Percentiles rank a stretch among this genome's conserved stretches.
Conservation (phyloP, 2,113 vertebrate genomes). For the Rhinoderma darwinii region DNA sequence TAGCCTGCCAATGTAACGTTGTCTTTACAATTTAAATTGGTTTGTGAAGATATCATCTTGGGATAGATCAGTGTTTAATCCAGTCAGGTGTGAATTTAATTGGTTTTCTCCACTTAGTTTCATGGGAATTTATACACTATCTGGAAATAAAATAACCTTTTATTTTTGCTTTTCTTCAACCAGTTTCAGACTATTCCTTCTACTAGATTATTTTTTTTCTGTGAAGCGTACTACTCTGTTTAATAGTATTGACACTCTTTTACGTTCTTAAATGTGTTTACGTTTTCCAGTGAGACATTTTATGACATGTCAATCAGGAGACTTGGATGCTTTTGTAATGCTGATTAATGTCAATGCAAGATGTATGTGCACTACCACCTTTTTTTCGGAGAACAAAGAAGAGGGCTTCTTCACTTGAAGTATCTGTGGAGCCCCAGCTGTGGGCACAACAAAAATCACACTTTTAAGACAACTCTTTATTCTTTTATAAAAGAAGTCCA, state of each 20-base stretch:
- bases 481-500: background rate
- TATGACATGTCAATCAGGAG: background rate
- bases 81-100: constrained; percentile 10
- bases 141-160: background rate
- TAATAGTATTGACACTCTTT: too few relatives aligned
- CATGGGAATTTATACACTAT: background rate
- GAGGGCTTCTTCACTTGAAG: too few relatives aligned
- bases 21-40: background rate
- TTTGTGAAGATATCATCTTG: background rate
- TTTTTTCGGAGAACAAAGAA: too few relatives aligned
- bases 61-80: background rate
- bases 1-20: background rate
- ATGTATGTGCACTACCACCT: too few relatives aligned
- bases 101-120: background rate
- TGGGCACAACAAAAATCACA: background rate
- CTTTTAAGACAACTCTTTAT: background rate
- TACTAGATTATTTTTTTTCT: background rate
- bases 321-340: background rate
- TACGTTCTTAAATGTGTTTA: too few relatives aligned
- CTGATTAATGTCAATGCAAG: too few relatives aligned
- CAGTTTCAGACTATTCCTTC: background rate
- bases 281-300: background rate
- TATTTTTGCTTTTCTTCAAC: background rate
- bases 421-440: background rate
- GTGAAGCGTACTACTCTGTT: too few relatives aligned